Percentiles rank a stretch among this genome's conserved stretches.
Evolutionary conservation across 1,140 invertebrate genomes (phyloP).

Genomic region (Drosophila mauritiana): DNA sequence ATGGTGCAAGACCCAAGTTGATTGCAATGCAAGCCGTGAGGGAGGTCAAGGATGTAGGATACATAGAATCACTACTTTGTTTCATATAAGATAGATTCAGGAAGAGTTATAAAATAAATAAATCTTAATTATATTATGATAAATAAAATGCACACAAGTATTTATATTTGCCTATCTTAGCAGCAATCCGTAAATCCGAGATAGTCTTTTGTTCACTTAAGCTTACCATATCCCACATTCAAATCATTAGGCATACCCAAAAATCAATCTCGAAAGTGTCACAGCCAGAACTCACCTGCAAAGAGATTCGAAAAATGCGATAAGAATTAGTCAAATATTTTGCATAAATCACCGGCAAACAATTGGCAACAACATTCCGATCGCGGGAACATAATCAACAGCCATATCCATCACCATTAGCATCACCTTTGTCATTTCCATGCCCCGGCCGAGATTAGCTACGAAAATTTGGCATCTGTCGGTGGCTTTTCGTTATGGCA

Average conservation of each 20-base stretch:
- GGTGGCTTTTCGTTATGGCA: conserved; percentile 6
- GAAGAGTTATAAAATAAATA: too few species aligned
- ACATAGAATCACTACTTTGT: too few species aligned
- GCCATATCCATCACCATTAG: conserved; percentile 49
- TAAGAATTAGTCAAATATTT: conserved; percentile 51
- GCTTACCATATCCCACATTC: conserved; percentile 13
- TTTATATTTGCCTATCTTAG: background rate
- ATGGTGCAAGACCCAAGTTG: conserved; percentile 40
- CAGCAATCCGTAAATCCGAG: background rate
- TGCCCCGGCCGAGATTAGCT: conserved; percentile 42
- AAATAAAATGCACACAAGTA: background rate
- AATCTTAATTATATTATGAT: too few species aligned
- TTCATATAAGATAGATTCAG: too few species aligned
- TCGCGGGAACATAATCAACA: conserved; percentile 29
- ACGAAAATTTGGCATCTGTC: conserved; percentile 50
- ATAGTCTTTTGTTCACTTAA: background rate
- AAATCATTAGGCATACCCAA: background rate
- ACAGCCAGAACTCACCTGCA: conserved; percentile 49
- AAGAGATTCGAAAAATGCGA: conserved; percentile 21
- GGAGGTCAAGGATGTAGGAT: conserved; percentile 38
- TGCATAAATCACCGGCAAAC: conserved; percentile 30
- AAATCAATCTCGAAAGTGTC: conserved; percentile 28
- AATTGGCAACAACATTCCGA: conserved; percentile 46
- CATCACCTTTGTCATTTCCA: conserved; percentile 65
- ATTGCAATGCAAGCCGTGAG: conserved; percentile 37